phyloP scores from a whole-genome alignment of 2,113 vertebrate genomes.

The Erythrocercus mccallii region DNA sequence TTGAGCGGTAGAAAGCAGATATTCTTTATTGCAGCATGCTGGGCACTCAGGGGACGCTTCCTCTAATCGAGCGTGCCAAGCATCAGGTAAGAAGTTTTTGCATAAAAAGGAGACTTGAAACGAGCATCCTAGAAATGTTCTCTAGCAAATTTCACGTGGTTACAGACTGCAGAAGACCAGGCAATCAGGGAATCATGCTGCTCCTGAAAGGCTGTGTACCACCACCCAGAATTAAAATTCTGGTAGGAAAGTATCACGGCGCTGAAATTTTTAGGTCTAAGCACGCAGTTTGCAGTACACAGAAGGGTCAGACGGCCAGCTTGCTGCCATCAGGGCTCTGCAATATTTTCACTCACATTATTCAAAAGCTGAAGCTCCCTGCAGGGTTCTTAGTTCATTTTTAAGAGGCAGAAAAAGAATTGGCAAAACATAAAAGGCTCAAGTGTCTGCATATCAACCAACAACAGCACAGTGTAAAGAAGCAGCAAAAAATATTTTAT shows the following conservation, averaged over 20 bases:
- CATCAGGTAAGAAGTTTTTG: accelerated
- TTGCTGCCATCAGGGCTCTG: neutral
- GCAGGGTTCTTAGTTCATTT: neutral
- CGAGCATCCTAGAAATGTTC: neutral
- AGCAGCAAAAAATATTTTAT: neutral
- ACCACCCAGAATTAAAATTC: neutral
- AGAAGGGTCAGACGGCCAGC: neutral
- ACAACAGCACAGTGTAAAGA: neutral
- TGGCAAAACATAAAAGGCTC: neutral
- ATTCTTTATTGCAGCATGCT: accelerated
- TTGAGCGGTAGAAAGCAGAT: neutral
- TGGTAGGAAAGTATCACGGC: neutral
- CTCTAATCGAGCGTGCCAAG: accelerated
- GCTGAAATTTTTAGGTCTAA: neutral
- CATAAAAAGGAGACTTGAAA: neutral
- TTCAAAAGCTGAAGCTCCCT: neutral
- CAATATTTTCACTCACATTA: neutral
- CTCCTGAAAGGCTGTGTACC: neutral
- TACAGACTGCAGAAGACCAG: neutral
- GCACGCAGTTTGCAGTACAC: neutral
- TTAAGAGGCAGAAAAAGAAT: neutral
- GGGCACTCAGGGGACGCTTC: accelerated
- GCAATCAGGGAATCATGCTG: neutral
- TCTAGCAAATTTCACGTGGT: neutral
- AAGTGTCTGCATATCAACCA: neutral